These are phyloP conservation scores for Tauraco hartlaubi DNA, from an alignment of 2,797 vertebrate species.

Conservation along the genomic window DNA sequence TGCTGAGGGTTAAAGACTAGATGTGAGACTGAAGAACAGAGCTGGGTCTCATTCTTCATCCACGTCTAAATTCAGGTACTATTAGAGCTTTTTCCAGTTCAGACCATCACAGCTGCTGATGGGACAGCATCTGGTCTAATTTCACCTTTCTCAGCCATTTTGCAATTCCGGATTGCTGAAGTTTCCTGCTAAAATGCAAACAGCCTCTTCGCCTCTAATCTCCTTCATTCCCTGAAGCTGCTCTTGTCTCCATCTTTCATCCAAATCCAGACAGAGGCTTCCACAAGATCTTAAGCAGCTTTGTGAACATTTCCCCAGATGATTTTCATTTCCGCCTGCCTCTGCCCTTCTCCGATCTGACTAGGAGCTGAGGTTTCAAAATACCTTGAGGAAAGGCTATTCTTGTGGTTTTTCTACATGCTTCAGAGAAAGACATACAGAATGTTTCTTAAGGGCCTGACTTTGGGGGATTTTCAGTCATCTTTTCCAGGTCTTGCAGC, in stretches of 20 bases:
- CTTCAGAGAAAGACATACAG: not conserved
- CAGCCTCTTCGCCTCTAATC: not conserved
- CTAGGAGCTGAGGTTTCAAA: conserved; percentile 5
- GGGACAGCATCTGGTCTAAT: not conserved
- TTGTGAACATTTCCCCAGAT: conserved; percentile 1
- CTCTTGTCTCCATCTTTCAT: not conserved
- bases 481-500: not conserved
- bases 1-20: not conserved
- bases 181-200: not conserved
- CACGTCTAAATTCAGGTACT: not conserved
- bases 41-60: not conserved
- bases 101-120: not conserved
- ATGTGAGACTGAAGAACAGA: not conserved
- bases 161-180: not conserved
- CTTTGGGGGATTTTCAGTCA: not conserved
- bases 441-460: not conserved
- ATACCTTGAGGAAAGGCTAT: not conserved
- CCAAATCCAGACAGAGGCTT: conserved; percentile 16
- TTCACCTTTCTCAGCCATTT: not conserved
- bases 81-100: not conserved
- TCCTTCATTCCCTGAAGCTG: not conserved
- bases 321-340: conserved; percentile 17
- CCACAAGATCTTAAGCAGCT: not conserved
- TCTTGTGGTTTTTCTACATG: not conserved
- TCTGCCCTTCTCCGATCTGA: not conserved